Base-by-base conservation (phyloP, 1,140 invertebrate genomes). In the Penaeus indicus region DNA sequence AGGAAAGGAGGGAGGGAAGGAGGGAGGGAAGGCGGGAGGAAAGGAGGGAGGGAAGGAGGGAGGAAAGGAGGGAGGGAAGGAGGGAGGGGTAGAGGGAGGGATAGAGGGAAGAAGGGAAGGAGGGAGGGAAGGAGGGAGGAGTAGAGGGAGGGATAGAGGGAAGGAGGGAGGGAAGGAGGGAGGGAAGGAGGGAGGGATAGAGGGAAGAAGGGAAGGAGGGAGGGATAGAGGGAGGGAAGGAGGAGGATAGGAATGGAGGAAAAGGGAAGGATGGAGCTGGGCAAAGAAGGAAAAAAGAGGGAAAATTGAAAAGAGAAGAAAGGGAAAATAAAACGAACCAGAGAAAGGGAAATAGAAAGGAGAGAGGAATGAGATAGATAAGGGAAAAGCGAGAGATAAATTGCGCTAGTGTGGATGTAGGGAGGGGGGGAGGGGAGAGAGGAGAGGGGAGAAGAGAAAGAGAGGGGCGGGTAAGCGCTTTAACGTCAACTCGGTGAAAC, bases 161-260 rank as follows among this genome's bases (percentile, higher is more conserved):
- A 80, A 54, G 38, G 77, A 38, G 42, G 32, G 10, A 42, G 11
- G 19, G 27, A 22, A 21, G 77, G 60, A 22, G 27, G 60, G 60
- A 79, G 8, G 42, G 77, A 42, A 79, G 27, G 27, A 79, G 11
- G 42, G 78, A 18, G 18, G 78, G 27, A 81, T 0, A 10, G 75
- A 27, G 3, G 75, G 32, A n/a, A 25, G 16, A 3, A 11, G 19
- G 38, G 22, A 79, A 47, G 32, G 19, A 47, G 22, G 19, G 47
- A 82, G 22, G 63, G 54, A 61, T 47, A 61, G 47, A 61, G 80
- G 62, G 80, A 82, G 54, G 27, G 80, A 82, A 61, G 63, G 80
- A 82, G 80, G 62, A n/a, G 62, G 18, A 61, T 11, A 82, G 47
- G 63, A n/a, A 61, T 47, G 38, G 54, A 82, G 18, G 63, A 54